Base-by-base conservation (phyloP, 1,140 invertebrate genomes). In the Meloidogyne hapla region DNA sequence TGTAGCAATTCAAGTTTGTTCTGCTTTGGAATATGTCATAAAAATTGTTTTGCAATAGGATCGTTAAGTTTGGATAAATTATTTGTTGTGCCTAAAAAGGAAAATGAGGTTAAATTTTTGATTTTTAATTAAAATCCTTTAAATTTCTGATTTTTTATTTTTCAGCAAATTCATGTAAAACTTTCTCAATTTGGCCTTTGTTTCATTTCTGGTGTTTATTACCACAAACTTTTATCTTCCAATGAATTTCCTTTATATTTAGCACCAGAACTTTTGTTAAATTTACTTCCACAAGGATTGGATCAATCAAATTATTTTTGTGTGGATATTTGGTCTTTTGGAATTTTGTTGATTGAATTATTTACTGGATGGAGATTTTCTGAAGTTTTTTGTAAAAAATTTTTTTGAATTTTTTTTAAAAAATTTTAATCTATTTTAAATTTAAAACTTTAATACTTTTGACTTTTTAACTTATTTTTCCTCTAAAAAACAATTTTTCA, bases 301-400 rank as follows among this genome's bases (percentile, higher is more conserved):
- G 63, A 74, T 33, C 65, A 66, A 8, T 66, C 65, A 65, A 65
- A 69, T 0, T 21, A n/a, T 40, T 83, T 45, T 63, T 82, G 82
- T 66, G 73, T 82, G 3, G 79, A 81, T 61, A 63, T 80, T 42
- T 81, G 79, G 79, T 42, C 79, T 21, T 74, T 81, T 65, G 79
- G 79, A n/a, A 81, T 81, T 48, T 40, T 81, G 21, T 38, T 81
- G 21, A 8, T 81, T 25, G 81, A 83, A 65, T 18, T 79, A 6
- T 81, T 80, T 61, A 40, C 69, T n/a, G 26, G 69, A 21, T 26
- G 28, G 15, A 33, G 65, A 62, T 56, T 81, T 3, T 42, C 18
- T 42, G 74, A 80, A 3, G 74, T 80, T 64, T 80, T 82, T 82
- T 62, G 77, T 33, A 26, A 42, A 28, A 69, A 69, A 45, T 48